These are phyloP conservation scores for Pinna nobilis DNA, from an alignment of 1,140 invertebrate genomes.

Conservation along the genomic window DNA sequence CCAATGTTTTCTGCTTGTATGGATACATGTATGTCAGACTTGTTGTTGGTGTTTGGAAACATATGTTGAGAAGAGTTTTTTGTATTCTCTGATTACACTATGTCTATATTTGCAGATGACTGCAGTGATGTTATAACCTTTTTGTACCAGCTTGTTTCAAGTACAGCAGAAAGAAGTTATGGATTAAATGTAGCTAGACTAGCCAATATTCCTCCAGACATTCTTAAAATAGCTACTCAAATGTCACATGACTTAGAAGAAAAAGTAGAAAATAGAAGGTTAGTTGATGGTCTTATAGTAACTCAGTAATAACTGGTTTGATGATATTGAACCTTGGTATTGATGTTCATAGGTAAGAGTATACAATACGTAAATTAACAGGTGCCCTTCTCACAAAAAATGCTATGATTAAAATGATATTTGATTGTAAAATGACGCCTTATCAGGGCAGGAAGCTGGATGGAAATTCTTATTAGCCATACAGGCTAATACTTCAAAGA, in stretches of 20 bases:
- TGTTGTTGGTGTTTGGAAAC: neutral
- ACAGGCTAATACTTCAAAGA: too few relatives aligned
- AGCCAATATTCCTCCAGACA: slow-evolving; percentile 51
- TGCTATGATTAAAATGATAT: too few relatives aligned
- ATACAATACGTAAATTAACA: too few relatives aligned
- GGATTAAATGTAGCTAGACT: slow-evolving; percentile 67
- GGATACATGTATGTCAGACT: neutral
- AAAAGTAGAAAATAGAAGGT: slow-evolving; percentile 49
- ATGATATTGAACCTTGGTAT: too few relatives aligned
- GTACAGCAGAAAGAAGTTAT: slow-evolving; percentile 62
- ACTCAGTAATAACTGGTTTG: too few relatives aligned
- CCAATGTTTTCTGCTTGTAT: neutral
- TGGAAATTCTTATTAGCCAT: too few relatives aligned
- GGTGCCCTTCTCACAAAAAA: too few relatives aligned
- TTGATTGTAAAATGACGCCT: too few relatives aligned
- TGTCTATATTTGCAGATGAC: slow-evolving; percentile 13
- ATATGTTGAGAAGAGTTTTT: neutral
- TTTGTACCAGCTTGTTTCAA: slow-evolving; percentile 62
- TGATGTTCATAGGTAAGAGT: too few relatives aligned
- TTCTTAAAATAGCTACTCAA: slow-evolving; percentile 54
- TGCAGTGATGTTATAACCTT: slow-evolving; percentile 51
- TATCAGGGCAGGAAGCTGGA: too few relatives aligned
- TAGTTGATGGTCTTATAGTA: too few relatives aligned
- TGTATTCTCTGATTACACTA: neutral
- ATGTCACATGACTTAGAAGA: slow-evolving; percentile 58